phyloP scores from a whole-genome alignment of 1,140 invertebrate species.

The Aphaenogaster ashmeadi region DNA sequence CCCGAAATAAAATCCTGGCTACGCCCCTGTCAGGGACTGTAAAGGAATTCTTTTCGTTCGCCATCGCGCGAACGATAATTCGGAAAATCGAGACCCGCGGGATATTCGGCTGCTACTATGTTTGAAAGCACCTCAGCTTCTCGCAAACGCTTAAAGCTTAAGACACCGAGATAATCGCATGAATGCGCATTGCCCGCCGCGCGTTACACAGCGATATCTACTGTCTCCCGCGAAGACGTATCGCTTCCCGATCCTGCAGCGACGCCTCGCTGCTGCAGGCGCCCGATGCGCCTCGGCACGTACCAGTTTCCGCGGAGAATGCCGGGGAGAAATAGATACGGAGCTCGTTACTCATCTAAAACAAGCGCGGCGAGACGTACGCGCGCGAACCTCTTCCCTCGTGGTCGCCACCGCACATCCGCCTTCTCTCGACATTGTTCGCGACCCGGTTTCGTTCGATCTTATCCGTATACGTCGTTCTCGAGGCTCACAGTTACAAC shows the following conservation, averaged over 20 bases:
- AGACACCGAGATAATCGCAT: slow-evolving; percentile 23
- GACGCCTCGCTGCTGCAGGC: slow-evolving; percentile 24
- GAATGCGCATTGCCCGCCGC: slow-evolving; percentile 27
- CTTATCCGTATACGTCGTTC: slow-evolving; percentile 2
- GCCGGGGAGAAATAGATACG: slow-evolving; percentile 60
- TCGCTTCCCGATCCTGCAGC: slow-evolving; percentile 54
- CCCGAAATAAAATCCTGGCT: no score
- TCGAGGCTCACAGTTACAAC: slow-evolving; percentile 3
- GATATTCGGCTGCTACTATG: neutral
- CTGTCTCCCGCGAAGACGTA: slow-evolving; percentile 47
- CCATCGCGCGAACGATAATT: neutral
- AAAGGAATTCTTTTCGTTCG: neutral
- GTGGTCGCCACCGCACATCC: slow-evolving; percentile 7
- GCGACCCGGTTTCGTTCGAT: slow-evolving; percentile 35
- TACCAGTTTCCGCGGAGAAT: slow-evolving; percentile 65
- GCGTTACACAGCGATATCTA: slow-evolving; percentile 22
- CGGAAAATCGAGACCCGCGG: neutral
- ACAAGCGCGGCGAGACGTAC: slow-evolving; percentile 53
- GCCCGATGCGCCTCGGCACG: slow-evolving; percentile 44
- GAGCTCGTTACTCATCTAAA: slow-evolving; percentile 68
- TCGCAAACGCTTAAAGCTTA: slow-evolving; percentile 5
- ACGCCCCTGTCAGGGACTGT: neutral
- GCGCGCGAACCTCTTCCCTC: slow-evolving; percentile 8
- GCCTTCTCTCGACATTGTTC: slow-evolving; percentile 13
- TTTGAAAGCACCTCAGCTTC: neutral